Percentiles rank a stretch among this genome's conserved stretches.
Evolutionary conservation across 2,113 vertebrate genomes (phyloP).

Genomic region (Colistium nudipinnis): DNA sequence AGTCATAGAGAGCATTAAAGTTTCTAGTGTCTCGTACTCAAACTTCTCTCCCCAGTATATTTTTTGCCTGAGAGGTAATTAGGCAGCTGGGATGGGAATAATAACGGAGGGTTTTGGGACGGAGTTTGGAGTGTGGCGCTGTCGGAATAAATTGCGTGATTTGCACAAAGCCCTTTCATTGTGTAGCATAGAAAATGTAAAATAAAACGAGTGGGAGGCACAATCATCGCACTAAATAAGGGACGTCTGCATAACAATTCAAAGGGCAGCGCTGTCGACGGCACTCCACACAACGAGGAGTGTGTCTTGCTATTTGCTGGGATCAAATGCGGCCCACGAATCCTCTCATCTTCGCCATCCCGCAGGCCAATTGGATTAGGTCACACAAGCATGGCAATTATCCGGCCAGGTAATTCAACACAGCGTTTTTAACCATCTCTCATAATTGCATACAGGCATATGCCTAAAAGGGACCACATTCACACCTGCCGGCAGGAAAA

Average conservation of each 20-base stretch:
- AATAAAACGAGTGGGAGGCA: background rate
- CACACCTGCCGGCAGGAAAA: background rate
- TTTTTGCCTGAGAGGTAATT: constrained; percentile 8
- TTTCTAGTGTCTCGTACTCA: background rate
- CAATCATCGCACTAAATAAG: constrained; percentile 2
- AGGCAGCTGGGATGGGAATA: constrained; percentile 10
- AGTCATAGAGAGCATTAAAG: background rate
- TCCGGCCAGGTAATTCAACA: background rate
- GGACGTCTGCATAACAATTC: background rate
- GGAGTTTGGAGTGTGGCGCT: background rate
- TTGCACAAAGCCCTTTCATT: constrained; percentile 12
- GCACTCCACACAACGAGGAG: background rate
- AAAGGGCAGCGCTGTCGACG: constrained; percentile 1
- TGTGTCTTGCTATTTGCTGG: background rate
- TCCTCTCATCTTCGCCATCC: constrained; percentile 2
- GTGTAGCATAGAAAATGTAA: constrained; percentile 5
- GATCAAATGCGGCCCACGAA: background rate
- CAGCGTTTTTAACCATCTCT: too few relatives aligned
- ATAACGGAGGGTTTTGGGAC: constrained; percentile 13
- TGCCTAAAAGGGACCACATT: background rate
- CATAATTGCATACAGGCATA: too few relatives aligned
- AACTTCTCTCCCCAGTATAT: background rate
- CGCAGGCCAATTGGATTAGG: background rate
- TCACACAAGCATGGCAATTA: constrained; percentile 20
- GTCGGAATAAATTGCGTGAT: constrained; percentile 6